These are phyloP conservation scores for Tragopan temminckii DNA, from an alignment of 2,797 vertebrate species.

Conservation along the genomic window DNA sequence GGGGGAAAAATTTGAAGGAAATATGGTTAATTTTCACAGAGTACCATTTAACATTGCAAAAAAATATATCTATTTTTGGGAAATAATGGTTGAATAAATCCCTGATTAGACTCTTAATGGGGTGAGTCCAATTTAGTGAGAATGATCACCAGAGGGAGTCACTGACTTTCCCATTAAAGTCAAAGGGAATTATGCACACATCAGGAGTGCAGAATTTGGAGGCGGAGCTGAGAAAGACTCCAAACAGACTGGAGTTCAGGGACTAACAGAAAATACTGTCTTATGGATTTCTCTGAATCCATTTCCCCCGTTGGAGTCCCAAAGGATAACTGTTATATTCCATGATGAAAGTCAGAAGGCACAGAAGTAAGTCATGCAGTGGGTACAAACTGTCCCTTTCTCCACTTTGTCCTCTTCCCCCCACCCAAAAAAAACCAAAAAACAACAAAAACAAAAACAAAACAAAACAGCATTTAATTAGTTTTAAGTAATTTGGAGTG, in stretches of 20 bases:
- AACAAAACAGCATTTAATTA: not conserved
- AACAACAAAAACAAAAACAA: not conserved
- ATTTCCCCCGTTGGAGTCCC: constrained; percentile 16
- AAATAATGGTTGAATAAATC: constrained; percentile 42
- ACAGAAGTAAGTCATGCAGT: not conserved
- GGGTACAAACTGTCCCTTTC: not conserved
- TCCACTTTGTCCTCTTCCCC: not conserved
- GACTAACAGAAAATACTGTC: not conserved
- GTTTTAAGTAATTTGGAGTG: not conserved
- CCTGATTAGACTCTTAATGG: constrained; percentile 59
- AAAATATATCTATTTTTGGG: constrained; percentile 48
- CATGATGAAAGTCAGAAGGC: not conserved
- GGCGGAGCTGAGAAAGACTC: constrained; percentile 29
- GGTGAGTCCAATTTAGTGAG: constrained; percentile 58
- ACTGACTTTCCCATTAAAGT: constrained; percentile 66
- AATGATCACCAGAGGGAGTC: constrained; percentile 72
- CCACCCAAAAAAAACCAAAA: not conserved
- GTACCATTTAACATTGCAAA: not conserved
- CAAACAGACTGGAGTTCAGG: constrained; percentile 9
- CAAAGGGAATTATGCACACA: constrained; percentile 49
- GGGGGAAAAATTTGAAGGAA: not conserved
- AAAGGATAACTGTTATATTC: not conserved
- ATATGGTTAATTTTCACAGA: not conserved
- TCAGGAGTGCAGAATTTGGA: not conserved
- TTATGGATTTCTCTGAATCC: constrained; percentile 28